Evolutionary conservation across 2,797 vertebrate genomes (phyloP).

Genomic region (Gallirallus australis): DNA sequence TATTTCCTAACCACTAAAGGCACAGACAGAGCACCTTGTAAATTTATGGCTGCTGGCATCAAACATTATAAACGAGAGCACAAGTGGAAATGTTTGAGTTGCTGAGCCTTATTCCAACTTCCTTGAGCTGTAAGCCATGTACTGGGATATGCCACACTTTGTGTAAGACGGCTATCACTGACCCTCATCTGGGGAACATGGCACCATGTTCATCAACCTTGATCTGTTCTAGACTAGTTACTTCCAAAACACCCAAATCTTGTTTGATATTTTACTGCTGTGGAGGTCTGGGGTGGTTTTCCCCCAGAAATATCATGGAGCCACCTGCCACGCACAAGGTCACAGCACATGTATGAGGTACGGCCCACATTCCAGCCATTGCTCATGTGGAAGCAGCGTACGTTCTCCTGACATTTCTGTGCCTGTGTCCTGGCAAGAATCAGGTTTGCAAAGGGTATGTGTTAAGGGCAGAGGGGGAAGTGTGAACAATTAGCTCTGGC

Average conservation of each 20-base stretch:
- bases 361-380: background rate
- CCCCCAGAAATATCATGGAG: background rate
- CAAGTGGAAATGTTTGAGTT: background rate
- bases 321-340: background rate
- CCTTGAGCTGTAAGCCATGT: background rate
- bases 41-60: constrained; percentile 30
- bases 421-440: background rate
- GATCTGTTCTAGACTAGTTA: background rate
- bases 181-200: background rate
- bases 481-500: background rate
- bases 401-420: background rate
- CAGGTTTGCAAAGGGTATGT: background rate
- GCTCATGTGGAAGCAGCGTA: background rate
- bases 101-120: background rate
- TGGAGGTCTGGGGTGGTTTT: background rate
- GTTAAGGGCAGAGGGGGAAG: background rate
- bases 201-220: background rate
- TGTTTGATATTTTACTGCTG: background rate
- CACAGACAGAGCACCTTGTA: background rate
- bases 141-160: background rate
- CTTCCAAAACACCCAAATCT: background rate
- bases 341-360: background rate
- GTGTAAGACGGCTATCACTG: background rate
- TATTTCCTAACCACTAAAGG: background rate
- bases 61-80: background rate